phyloP scores from a whole-genome alignment of 2,113 vertebrate species.

The Regulus satrapa region DNA sequence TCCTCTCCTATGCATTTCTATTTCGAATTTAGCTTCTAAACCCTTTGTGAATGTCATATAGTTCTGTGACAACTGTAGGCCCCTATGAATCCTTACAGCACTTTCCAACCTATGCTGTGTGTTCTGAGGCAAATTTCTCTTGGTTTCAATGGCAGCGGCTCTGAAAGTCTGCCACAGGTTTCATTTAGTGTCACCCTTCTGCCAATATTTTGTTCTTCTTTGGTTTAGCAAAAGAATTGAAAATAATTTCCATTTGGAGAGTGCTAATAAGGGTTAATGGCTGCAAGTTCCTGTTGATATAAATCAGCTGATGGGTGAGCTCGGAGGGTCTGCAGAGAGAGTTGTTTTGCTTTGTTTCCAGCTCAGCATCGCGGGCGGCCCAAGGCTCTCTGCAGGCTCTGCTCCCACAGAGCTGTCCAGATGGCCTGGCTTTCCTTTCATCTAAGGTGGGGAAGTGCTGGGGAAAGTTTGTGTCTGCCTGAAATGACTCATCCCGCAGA shows the following conservation, averaged over 20 bases:
- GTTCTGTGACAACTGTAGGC: background rate
- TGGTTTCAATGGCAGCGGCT: background rate
- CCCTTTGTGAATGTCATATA: background rate
- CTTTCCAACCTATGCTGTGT: background rate
- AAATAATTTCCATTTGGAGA: background rate
- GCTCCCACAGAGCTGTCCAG: conserved; percentile 35
- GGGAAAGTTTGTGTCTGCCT: background rate
- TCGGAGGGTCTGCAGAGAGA: background rate
- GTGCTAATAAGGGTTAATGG: background rate
- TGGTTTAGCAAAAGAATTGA: too few relatives aligned
- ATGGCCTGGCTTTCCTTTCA: conserved; percentile 49
- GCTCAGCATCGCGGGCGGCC: background rate
- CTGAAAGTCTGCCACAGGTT: background rate
- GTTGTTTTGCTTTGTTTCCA: conserved; percentile 16
- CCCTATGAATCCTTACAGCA: background rate
- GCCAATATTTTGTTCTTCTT: background rate
- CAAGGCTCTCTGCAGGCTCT: conserved; percentile 24
- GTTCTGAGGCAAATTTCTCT: background rate
- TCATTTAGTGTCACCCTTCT: background rate
- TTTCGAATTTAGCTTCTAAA: background rate
- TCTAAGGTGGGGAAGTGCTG: background rate
- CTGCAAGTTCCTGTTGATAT: background rate
- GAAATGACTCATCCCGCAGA: background rate
- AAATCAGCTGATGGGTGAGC: background rate
- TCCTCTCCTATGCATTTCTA: background rate